Percentiles rank a stretch among this genome's conserved stretches.
phyloP scores from a whole-genome alignment of 2,113 vertebrate genomes.

The Panthera uncia region DNA sequence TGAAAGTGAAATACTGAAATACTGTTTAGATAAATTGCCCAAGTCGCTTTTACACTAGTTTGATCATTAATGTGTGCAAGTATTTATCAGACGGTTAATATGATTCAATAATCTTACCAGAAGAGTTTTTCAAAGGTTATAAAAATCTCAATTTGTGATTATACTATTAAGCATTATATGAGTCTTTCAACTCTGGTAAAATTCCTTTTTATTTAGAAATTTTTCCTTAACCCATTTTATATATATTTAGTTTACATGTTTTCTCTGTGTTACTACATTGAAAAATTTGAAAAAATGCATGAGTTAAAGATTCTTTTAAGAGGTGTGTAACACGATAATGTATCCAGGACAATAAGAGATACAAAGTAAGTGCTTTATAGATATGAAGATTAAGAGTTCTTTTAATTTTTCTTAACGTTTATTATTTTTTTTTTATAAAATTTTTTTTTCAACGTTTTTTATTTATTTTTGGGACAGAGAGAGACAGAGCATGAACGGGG shows the following conservation, averaged over 20 bases:
- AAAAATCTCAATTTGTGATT: not conserved
- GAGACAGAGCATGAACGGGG: too few species aligned
- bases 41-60: not conserved
- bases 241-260: not conserved
- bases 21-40: not conserved
- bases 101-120: not conserved
- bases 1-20: not conserved
- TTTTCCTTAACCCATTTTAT: not conserved
- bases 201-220: not conserved
- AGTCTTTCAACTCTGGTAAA: not conserved
- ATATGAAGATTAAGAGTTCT: not conserved
- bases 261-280: not conserved
- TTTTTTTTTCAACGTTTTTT: too few species aligned
- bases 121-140: not conserved
- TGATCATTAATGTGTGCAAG: not conserved
- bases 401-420: too few species aligned
- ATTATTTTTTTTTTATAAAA: too few species aligned
- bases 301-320: not conserved
- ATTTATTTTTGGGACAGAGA: too few species aligned
- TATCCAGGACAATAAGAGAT: not conserved
- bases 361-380: not conserved
- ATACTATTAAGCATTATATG: not conserved
- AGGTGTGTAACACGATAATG: not conserved
- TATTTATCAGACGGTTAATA: not conserved
- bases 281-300: not conserved